phyloP scores from a whole-genome alignment of 1,140 invertebrate genomes.

The Pseudachorutes palmiensis region DNA sequence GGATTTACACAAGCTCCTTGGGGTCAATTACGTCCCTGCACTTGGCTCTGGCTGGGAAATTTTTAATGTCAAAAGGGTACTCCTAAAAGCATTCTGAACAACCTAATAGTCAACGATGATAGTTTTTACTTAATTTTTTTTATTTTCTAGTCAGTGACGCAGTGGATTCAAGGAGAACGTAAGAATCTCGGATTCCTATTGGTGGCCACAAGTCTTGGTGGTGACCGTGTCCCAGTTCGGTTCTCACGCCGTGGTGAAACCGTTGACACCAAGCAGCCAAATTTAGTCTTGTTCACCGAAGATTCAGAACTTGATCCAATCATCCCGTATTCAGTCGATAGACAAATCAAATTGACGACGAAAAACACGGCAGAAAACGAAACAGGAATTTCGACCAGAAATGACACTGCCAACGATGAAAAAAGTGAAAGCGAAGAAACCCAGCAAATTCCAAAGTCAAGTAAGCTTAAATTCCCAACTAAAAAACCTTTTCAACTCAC shows the following conservation, averaged over 20 bases:
- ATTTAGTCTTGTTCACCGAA: constrained; percentile 37
- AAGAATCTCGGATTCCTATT: constrained; percentile 40
- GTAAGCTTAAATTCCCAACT: too few relatives aligned
- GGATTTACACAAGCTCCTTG: constrained; percentile 47
- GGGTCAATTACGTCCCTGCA: constrained; percentile 48
- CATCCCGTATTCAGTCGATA: not conserved
- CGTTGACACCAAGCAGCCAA: constrained; percentile 34
- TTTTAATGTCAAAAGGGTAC: constrained; percentile 46
- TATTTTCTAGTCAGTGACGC: constrained; percentile 37
- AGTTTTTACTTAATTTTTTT: too few relatives aligned
- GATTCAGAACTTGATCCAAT: constrained; percentile 20
- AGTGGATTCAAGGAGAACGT: constrained; percentile 45
- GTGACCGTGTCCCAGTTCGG: constrained; percentile 41
- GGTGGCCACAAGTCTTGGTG: constrained; percentile 35
- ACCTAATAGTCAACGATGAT: too few relatives aligned
- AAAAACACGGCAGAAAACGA: not conserved
- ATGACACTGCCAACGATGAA: not conserved
- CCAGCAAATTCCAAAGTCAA: constrained; percentile 28
- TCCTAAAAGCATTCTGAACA: too few relatives aligned
- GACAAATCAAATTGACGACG: not conserved
- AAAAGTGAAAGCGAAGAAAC: not conserved
- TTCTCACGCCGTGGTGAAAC: constrained; percentile 29
- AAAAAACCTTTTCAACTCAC: too few relatives aligned
- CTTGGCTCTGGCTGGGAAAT: constrained; percentile 53
- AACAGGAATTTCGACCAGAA: not conserved